Conservation (phyloP, 1,140 invertebrate species). For the Plutomurus gul region DNA sequence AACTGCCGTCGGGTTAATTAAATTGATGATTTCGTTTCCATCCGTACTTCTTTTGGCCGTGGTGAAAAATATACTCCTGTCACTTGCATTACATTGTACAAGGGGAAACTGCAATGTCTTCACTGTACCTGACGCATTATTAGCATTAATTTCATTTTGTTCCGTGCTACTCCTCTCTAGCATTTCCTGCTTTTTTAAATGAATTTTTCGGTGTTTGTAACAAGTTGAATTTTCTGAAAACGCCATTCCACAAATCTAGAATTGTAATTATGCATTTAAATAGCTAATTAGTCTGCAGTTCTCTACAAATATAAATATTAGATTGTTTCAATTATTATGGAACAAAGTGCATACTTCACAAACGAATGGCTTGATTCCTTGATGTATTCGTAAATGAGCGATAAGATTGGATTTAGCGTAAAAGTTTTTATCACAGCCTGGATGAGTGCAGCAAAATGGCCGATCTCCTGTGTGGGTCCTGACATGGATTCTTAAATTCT, state of each 20-base stretch:
- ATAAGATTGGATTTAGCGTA: neutral
- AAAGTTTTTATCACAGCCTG: conserved; percentile 3
- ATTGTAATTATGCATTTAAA: neutral
- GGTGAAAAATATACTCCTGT: no score
- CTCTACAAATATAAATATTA: neutral
- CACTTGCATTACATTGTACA: no score
- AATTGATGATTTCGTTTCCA: no score
- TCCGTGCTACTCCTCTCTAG: no score
- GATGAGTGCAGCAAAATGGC: neutral
- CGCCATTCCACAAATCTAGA: neutral
- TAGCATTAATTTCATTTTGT: neutral
- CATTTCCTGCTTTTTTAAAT: neutral
- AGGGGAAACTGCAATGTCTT: neutral
- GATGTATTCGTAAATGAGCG: conserved; percentile 5
- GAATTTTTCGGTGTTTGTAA: neutral
- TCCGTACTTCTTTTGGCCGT: no score
- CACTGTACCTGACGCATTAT: neutral
- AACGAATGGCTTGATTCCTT: neutral
- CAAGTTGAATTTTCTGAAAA: neutral
- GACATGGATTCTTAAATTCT: neutral
- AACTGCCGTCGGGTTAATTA: no score
- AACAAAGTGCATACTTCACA: no score
- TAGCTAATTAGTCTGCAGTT: no score
- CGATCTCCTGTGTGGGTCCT: neutral
- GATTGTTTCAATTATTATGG: no score